Evolutionary conservation across 2,888 invertebrate genomes (phyloP), one percentile per base, ranked within the genome.

Genomic region (Nephrotoma guestfalica): DNA sequence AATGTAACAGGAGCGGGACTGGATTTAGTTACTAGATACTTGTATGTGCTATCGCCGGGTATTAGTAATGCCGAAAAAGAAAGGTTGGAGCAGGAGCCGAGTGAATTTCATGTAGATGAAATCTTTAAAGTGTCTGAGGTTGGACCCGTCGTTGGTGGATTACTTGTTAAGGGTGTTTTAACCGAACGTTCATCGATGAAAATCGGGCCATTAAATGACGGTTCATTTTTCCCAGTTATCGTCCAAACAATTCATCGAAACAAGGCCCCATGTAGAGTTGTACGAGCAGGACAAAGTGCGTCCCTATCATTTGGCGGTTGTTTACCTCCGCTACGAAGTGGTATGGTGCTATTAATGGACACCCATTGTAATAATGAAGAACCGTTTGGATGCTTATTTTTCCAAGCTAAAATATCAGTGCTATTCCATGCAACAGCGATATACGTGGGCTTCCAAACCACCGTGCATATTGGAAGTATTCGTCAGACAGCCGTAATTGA

Each of bases 401-500:
- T 95, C 88, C 94, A 94, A 92, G 99, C 99, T 0, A 96, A 95
- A 86, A 95, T 99, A 0, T 95, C 96, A 57, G 95, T 99, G 0
- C 92, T 99, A n/a, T 96, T 96, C 88, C 98, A 98, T 90, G 94
- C 96, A 0, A 97, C 96, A 0, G 94, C 95, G 13, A 97, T 97
- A 87, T 95, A 94, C 88, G 94, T 95, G 4, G 97, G 97, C 42
- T 97, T 96, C 91, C 97, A 97, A 91, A 96, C 97, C 30, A 98
- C 98, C 0, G 96, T 99, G 0, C 98, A 99, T 91, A 97, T 99
- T 86, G 99, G 98, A 0, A 98, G 97, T 89, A 97, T 99, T 6
- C 93, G 98, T 0, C 99, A 99, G 92, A 98, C 98, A 0, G 98
- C 97, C n/a, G 95, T 96, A 7, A 96, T 99, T 86, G 94, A 96